These are phyloP conservation scores for Ophion ventricosus DNA, from an alignment of 2,888 invertebrate species.

Conservation along the genomic window DNA sequence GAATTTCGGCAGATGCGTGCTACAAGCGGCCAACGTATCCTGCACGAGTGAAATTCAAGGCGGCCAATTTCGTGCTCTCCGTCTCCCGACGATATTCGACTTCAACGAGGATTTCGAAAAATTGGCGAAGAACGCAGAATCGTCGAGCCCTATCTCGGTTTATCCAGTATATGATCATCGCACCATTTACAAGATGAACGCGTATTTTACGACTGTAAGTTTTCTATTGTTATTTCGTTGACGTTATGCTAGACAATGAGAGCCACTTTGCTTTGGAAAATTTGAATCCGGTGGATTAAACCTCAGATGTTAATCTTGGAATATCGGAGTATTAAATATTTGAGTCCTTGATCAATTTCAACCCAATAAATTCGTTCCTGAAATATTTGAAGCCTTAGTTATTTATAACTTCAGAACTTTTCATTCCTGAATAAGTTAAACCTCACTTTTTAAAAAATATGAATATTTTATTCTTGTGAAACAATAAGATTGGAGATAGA, in stretches of 20 bases:
- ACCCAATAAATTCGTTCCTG: too few relatives aligned
- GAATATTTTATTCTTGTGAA: too few relatives aligned
- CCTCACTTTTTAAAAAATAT: too few relatives aligned
- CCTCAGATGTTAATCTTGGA: too few relatives aligned
- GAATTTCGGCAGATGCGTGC: constrained; percentile 94
- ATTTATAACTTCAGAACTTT: too few relatives aligned
- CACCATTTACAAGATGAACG: constrained; percentile 89
- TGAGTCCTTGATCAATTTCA: too few relatives aligned
- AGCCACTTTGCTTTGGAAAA: constrained; percentile 71
- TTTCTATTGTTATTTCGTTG: not conserved
- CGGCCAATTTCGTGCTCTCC: constrained; percentile 71
- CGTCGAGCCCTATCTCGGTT: constrained; percentile 87
- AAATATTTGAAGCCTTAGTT: too few relatives aligned
- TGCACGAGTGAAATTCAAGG: constrained; percentile 87
- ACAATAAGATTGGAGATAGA: too few relatives aligned
- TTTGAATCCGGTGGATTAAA: constrained; percentile 60
- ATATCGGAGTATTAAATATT: too few relatives aligned
- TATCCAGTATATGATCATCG: constrained; percentile 87
- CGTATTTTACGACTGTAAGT: constrained; percentile 88
- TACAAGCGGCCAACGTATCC: constrained; percentile 88
- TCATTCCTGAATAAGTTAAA: too few relatives aligned
- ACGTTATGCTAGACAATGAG: not conserved
- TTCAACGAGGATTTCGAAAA: constrained; percentile 82
- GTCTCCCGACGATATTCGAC: constrained; percentile 77
- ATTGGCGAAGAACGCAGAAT: constrained; percentile 81